Conservation (phyloP, 1,140 invertebrate genomes). For the Drosophila paulistorum region DNA sequence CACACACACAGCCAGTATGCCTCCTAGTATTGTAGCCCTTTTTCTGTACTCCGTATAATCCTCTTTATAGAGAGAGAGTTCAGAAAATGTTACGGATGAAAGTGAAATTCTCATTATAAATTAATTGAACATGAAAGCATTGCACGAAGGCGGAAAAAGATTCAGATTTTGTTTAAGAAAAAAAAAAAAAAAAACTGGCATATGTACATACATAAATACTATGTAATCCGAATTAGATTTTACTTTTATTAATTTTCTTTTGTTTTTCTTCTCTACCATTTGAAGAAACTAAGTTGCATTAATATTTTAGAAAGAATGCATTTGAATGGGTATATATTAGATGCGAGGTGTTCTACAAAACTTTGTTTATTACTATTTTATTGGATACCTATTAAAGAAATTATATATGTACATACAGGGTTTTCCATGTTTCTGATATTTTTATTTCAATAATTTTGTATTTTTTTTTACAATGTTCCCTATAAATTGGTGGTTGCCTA, state of each 20-base stretch:
- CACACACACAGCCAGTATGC: neutral
- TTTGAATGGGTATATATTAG: no score
- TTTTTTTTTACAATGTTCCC: neutral
- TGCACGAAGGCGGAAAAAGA: neutral
- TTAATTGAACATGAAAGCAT: slow-evolving; percentile 7
- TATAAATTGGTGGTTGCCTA: neutral
- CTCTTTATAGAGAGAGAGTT: slow-evolving; percentile 7
- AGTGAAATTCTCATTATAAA: slow-evolving; percentile 10
- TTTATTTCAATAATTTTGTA: no score
- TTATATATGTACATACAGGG: no score
- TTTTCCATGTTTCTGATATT: no score
- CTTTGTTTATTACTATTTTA: no score
- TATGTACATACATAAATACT: neutral
- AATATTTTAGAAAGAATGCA: no score
- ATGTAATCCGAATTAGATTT: neutral
- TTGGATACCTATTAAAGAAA: no score
- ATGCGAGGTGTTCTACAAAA: no score
- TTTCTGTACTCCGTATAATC: neutral
- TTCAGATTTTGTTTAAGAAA: slow-evolving; percentile 1
- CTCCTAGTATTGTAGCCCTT: neutral
- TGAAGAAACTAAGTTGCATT: no score
- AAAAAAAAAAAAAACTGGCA: neutral
- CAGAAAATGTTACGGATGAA: slow-evolving; percentile 9
- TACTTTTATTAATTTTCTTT: neutral
- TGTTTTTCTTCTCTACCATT: neutral